Base-by-base conservation (phyloP, 2,113 vertebrate genomes). In the Phalacrocorax brasilianus region DNA sequence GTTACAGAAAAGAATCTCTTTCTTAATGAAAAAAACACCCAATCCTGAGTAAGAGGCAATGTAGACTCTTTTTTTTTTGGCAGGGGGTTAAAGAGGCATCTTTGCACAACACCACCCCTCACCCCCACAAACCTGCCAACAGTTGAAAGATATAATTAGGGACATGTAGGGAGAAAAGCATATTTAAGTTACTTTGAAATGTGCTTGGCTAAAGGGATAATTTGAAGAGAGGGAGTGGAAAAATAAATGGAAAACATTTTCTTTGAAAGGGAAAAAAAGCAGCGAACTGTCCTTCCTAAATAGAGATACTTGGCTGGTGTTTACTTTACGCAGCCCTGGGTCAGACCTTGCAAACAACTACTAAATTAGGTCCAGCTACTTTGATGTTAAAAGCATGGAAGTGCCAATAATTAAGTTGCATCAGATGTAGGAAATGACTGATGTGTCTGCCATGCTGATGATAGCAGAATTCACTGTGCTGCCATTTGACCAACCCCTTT, bases 171-270 rank as follows among this genome's bases (percentile, higher is more conserved):
- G 56, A 94, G 67, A 91, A 92, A 95, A 91, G 84, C 84, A 24
- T 85, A 78, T 95, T 97, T 87, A 91, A 28, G 21, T 68, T 91
- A 81, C 89, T 95, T 91, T 93, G 91, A 97, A 96, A 97, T 94
- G 81, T 91, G 93, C 94, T 97, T 91, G 77, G 92, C 87, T 95
- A 92, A 94, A 92, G 84, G 71, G 76, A 91, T 97, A 93, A 95
- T 97, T 94, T 91, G 77, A 88, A 94, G 94, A 93, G 71, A 89
- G 74, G 96, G 97, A 96, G 91, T 96, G 62, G 91, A 95, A 96
- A 96, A 95, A 96, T 71, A 97, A 97, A 94, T 77, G 92, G 84
- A 95, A 97, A 97, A 89, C 95, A 88, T 95, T 95, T 95, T 89
- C 91, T 94, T 92, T 95, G 86, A 95, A 87, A 94, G 45, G 56